phyloP scores from a whole-genome alignment of 1,140 invertebrate species.

The Bombus sylvicola region DNA sequence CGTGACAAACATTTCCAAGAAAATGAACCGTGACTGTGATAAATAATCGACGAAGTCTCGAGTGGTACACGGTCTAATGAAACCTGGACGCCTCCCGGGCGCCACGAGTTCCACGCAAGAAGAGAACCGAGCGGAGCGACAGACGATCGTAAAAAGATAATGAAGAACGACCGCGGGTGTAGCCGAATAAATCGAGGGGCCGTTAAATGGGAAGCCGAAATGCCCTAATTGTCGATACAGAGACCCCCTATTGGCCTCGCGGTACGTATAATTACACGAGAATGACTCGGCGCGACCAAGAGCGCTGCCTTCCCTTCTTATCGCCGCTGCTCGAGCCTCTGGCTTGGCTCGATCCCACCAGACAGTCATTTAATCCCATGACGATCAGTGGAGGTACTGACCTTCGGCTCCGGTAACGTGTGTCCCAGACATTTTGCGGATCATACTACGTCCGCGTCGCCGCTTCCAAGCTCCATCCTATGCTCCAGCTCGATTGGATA shows the following conservation, averaged over 20 bases:
- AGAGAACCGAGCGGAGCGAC: constrained; percentile 3
- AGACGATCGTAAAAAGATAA: constrained; percentile 60
- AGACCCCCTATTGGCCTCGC: constrained; percentile 77
- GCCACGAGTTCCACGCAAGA: not conserved
- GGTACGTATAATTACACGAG: constrained; percentile 80
- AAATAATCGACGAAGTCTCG: constrained; percentile 28
- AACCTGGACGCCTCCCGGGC: not conserved
- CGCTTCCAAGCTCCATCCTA: not conserved
- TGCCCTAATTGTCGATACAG: constrained; percentile 76
- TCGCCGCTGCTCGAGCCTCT: constrained; percentile 59
- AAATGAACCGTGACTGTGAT: not conserved
- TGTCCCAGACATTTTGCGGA: constrained; percentile 43
- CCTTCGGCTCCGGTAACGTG: constrained; percentile 39
- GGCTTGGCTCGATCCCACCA: constrained; percentile 51
- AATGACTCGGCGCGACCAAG: constrained; percentile 76
- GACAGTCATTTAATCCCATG: constrained; percentile 79
- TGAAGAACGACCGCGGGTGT: constrained; percentile 57
- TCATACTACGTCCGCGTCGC: constrained; percentile 12
- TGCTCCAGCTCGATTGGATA: not conserved
- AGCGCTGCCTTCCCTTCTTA: constrained; percentile 68
- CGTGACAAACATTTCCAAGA: not conserved
- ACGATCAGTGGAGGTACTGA: constrained; percentile 63
- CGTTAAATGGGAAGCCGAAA: constrained; percentile 76
- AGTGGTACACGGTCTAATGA: not conserved
- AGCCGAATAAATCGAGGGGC: constrained; percentile 72